Evolutionary conservation across 2,113 vertebrate genomes (phyloP), one percentile per base, ranked within the genome.

Genomic region (Sphyrna mokarran): DNA sequence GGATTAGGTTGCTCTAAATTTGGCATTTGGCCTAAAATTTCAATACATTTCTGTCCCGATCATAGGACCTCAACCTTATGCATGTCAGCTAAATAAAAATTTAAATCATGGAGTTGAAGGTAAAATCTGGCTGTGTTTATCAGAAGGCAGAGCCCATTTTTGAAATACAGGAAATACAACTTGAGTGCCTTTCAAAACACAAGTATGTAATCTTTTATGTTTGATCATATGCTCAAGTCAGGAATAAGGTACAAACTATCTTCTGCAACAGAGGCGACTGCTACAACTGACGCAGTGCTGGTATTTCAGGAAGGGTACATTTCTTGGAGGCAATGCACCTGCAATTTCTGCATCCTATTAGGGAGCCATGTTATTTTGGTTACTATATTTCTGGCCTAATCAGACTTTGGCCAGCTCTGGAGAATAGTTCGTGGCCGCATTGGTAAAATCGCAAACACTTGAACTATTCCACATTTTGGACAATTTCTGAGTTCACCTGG

Each of bases 1-100:
- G 61, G 89, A 93, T 93, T 93, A 93, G 89, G 89, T 63, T 93
- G 89, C 89, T 93, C 89, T 93, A 93, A 66, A 93, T 93, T 93
- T 68, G 89, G 89, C 61, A 66, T 37, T 7, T 93, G 89, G 33
- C 61, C 61, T 93, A 93, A 66, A 93, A 93, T 37, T 63, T 90
- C 61, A 29, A 14, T 89, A 14, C 2, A 0, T n/a, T 90, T n/a
- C 37, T 93, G 61, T 68, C 89, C 37, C 20, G 9, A 68, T 68
- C 33, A 93, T 66, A 93, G 89, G 61, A 66, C 37, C 33, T 93
- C n/a, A 93, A 93, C 61, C 33, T 93, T 22, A 66, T 37, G 22
- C 61, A 68, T 66, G 33, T 18, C 58, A n/a, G 68, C n/a, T 93
- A 40, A 93, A 37, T 93, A 9, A n/a, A 68, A 93, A 22, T 93